phyloP scores from a whole-genome alignment of 2,888 invertebrate genomes.

The Drosophila pseudotalamancana region DNA sequence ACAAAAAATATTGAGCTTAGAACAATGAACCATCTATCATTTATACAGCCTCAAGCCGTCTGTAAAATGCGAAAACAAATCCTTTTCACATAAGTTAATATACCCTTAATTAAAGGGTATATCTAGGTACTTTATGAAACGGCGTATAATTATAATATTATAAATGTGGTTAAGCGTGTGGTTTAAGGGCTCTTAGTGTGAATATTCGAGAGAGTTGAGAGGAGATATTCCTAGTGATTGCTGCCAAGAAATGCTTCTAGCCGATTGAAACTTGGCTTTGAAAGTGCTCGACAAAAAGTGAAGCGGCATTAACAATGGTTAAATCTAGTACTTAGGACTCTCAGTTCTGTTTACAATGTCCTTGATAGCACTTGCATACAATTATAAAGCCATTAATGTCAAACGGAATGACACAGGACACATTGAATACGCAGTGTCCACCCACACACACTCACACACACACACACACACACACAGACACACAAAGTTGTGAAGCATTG shows the following conservation, averaged over 20 bases:
- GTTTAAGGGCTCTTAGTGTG: not conserved
- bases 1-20: too few relatives aligned
- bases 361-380: slow-evolving; percentile 34
- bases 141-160: not conserved
- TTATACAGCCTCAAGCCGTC: too few relatives aligned
- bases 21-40: too few relatives aligned
- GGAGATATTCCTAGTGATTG: not conserved
- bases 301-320: slow-evolving; percentile 10
- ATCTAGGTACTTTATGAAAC: too few relatives aligned
- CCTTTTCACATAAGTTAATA: too few relatives aligned
- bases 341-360: not conserved
- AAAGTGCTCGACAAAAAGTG: not conserved
- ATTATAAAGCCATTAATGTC: slow-evolving; percentile 63
- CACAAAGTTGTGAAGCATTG: slow-evolving; percentile 26
- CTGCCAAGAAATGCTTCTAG: not conserved
- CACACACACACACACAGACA: not conserved
- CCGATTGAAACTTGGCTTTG: not conserved
- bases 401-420: slow-evolving; percentile 41
- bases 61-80: too few relatives aligned
- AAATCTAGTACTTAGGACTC: slow-evolving; percentile 1
- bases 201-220: not conserved
- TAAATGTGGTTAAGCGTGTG: not conserved
- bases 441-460: slow-evolving; percentile 10
- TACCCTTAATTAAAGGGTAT: not conserved
- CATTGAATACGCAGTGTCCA: slow-evolving; percentile 24